Conservation (phyloP, 2,113 vertebrate genomes). For the Salvelinus fontinalis region DNA sequence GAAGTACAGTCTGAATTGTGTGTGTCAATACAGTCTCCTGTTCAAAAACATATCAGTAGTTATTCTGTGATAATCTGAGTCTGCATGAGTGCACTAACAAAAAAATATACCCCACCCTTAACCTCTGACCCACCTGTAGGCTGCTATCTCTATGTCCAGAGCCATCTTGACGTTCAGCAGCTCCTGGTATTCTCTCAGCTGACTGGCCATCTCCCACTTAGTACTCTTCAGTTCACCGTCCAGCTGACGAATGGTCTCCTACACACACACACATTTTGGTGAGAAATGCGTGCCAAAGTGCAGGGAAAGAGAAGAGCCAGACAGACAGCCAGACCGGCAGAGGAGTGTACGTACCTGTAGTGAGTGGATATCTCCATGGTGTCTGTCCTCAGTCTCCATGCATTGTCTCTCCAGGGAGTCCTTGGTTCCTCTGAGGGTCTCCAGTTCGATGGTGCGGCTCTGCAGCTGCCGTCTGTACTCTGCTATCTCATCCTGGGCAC, state of each 20-base stretch:
- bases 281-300: neutral
- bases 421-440: conserved; percentile 86
- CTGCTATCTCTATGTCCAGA: conserved; percentile 93
- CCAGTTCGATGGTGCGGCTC: conserved; percentile 86
- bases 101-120: too few species aligned
- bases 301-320: neutral
- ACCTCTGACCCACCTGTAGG: conserved; percentile 81
- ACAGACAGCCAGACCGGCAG: neutral
- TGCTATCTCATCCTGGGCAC: conserved; percentile 84
- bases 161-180: conserved; percentile 97
- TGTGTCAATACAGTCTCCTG: neutral
- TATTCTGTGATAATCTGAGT: neutral
- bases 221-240: conserved; percentile 87
- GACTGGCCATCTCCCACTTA: conserved; percentile 95
- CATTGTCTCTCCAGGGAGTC: conserved; percentile 90
- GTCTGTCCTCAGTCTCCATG: conserved; percentile 85
- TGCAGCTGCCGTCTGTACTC: conserved; percentile 91
- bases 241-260: conserved; percentile 91
- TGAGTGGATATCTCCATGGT: conserved; percentile 85
- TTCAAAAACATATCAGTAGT: conserved; percentile 1
- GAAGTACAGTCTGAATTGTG: neutral
- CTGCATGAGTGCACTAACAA: neutral
- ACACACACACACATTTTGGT: neutral
- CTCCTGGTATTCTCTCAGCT: conserved; percentile 93
- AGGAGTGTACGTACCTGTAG: conserved; percentile 81